Conservation (phyloP, 2,888 invertebrate genomes). For the Drosophila subsilvestris region DNA sequence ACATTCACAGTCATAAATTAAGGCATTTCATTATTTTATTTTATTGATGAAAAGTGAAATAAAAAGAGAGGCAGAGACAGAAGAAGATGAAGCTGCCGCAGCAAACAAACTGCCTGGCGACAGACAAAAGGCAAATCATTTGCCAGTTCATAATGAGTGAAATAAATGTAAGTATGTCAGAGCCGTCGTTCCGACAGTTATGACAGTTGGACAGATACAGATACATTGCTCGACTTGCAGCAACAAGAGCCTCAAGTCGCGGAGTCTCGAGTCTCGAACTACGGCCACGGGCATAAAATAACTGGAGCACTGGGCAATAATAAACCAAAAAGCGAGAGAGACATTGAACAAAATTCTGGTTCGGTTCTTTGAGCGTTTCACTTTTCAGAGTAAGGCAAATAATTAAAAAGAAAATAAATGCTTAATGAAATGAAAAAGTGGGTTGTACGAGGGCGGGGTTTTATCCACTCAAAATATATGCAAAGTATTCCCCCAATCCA, state of each 20-base stretch:
- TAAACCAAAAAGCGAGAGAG: slow-evolving; percentile 40
- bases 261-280: background rate
- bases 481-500: slow-evolving; percentile 32
- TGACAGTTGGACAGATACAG: slow-evolving; percentile 47
- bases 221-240: slow-evolving; percentile 55
- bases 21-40: slow-evolving; percentile 42
- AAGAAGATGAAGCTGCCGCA: background rate
- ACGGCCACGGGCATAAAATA: slow-evolving; percentile 24
- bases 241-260: slow-evolving; percentile 32
- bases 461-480: slow-evolving; percentile 31
- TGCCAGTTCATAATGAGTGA: slow-evolving; percentile 46
- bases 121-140: slow-evolving; percentile 45
- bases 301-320: slow-evolving; percentile 69
- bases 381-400: slow-evolving; percentile 51
- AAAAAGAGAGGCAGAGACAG: slow-evolving; percentile 13
- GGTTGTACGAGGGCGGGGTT: background rate
- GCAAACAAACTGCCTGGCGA: background rate
- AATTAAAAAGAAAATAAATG: slow-evolving; percentile 33
- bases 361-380: slow-evolving; percentile 58
- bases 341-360: slow-evolving; percentile 60
- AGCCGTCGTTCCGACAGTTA: slow-evolving; percentile 42
- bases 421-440: slow-evolving; percentile 34
- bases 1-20: slow-evolving; percentile 10
- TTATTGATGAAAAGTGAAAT: slow-evolving; percentile 69
- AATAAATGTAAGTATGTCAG: slow-evolving; percentile 72